phyloP scores from a whole-genome alignment of 2,797 vertebrate species.

The Schizothorax lantsangensis region DNA sequence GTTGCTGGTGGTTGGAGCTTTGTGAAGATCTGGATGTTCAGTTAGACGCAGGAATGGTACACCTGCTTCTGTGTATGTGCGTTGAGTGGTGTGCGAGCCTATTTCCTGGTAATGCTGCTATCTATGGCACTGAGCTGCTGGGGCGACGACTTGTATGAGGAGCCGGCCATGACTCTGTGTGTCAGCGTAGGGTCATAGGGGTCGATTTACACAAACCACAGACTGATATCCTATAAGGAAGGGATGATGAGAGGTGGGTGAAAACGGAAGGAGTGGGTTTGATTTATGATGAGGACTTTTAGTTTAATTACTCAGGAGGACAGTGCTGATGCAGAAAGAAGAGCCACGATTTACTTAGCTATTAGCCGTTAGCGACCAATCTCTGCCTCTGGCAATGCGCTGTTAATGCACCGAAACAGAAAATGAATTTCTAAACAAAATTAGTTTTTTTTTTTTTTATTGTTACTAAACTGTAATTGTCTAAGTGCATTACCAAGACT shows the following conservation, averaged over 20 bases:
- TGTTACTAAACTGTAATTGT: conserved; percentile 8
- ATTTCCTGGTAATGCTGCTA: conserved; percentile 65
- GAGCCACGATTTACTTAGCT: conserved; percentile 35
- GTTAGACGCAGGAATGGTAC: conserved; percentile 55
- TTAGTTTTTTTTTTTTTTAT: neutral
- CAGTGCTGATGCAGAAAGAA: conserved; percentile 69
- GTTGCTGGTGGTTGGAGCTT: conserved; percentile 47
- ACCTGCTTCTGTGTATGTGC: conserved; percentile 52
- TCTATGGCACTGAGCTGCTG: conserved; percentile 45
- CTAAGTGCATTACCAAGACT: conserved; percentile 20
- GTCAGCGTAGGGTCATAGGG: conserved; percentile 35
- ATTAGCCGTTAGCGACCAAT: conserved; percentile 45
- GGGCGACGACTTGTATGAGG: conserved; percentile 31
- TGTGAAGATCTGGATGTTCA: conserved; percentile 36
- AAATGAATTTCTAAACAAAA: conserved; percentile 31
- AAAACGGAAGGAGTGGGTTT: conserved; percentile 61
- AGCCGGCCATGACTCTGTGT: conserved; percentile 38
- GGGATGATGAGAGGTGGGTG: conserved; percentile 54
- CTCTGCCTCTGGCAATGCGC: conserved; percentile 34
- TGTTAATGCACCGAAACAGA: conserved; percentile 21
- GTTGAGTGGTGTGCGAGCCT: conserved; percentile 44
- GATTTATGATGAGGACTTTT: conserved; percentile 82
- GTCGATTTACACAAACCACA: conserved; percentile 74
- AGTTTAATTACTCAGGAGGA: conserved; percentile 80
- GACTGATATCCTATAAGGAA: conserved; percentile 60